Percentiles rank a stretch among this genome's conserved stretches.
These are phyloP conservation scores for Sciurus niger DNA, from an alignment of 2,113 vertebrate species.

Conservation along the genomic window DNA sequence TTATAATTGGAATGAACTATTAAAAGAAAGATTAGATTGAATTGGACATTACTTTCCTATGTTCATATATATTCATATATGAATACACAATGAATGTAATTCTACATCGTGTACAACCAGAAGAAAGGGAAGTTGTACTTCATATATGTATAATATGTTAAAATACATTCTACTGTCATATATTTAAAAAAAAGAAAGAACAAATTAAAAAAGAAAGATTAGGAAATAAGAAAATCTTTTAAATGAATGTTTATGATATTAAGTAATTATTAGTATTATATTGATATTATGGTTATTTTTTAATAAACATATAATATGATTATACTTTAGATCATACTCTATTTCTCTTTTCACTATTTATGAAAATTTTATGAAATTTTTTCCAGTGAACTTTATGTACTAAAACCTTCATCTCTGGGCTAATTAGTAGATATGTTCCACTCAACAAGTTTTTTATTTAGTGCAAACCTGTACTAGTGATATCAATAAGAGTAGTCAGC, in stretches of 20 bases:
- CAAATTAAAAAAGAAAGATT: no score
- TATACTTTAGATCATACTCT: no score
- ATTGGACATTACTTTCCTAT: no score
- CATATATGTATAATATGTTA: no score
- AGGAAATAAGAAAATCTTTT: background rate
- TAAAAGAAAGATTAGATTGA: background rate
- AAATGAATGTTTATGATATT: background rate
- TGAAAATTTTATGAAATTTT: background rate
- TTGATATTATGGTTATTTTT: background rate
- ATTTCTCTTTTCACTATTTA: background rate
- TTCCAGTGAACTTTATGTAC: background rate
- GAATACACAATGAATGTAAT: no score
- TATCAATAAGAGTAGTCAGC: background rate
- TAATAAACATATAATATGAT: background rate
- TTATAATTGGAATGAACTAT: background rate
- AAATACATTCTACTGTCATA: no score
- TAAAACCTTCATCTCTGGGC: slow-evolving; percentile 4
- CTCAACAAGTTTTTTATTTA: slow-evolving; percentile 3
- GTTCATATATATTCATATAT: no score
- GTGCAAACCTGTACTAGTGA: background rate
- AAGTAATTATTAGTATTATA: background rate
- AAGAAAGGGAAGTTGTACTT: no score
- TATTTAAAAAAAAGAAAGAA: no score
- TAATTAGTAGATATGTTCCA: background rate
- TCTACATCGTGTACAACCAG: no score